Percentiles rank a stretch among this genome's conserved stretches.
phyloP scores from a whole-genome alignment of 2,113 vertebrate species.

The Raja brachyura region DNA sequence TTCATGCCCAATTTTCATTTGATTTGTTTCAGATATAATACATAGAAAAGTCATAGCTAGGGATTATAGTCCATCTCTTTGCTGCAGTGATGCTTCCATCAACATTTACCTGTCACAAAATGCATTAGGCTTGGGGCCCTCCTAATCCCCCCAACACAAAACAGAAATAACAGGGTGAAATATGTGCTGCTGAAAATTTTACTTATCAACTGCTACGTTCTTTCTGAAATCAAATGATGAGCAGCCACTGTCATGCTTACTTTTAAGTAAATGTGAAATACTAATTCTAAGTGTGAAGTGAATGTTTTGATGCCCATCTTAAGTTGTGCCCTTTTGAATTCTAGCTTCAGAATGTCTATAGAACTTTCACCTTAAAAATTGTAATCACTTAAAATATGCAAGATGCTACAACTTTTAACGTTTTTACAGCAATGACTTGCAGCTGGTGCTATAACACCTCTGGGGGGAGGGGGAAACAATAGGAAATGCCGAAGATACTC shows the following conservation, averaged over 20 bases:
- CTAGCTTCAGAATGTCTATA: neutral
- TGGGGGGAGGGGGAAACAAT: too few relatives aligned
- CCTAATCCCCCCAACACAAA: neutral
- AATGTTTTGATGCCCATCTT: neutral
- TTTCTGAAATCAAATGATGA: neutral
- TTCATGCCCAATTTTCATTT: slow-evolving; percentile 26
- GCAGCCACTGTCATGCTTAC: neutral
- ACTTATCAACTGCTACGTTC: neutral
- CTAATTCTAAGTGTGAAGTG: neutral
- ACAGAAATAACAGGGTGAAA: neutral
- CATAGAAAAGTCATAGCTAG: slow-evolving; percentile 10
- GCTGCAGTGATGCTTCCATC: neutral
- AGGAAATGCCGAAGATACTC: too few relatives aligned
- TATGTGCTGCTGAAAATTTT: neutral
- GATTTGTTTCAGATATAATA: slow-evolving; percentile 29
- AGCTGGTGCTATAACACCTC: neutral
- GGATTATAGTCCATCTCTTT: slow-evolving; percentile 14
- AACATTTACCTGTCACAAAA: slow-evolving; percentile 24
- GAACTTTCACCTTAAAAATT: neutral
- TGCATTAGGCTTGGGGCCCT: slow-evolving; percentile 11
- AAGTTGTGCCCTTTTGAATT: neutral
- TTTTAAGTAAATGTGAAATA: neutral
- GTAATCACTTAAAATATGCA: neutral
- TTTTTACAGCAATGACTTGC: neutral
- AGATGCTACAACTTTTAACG: neutral